Evolutionary conservation across 2,797 vertebrate genomes (phyloP).

Genomic region (Pyrocephalus nanus): DNA sequence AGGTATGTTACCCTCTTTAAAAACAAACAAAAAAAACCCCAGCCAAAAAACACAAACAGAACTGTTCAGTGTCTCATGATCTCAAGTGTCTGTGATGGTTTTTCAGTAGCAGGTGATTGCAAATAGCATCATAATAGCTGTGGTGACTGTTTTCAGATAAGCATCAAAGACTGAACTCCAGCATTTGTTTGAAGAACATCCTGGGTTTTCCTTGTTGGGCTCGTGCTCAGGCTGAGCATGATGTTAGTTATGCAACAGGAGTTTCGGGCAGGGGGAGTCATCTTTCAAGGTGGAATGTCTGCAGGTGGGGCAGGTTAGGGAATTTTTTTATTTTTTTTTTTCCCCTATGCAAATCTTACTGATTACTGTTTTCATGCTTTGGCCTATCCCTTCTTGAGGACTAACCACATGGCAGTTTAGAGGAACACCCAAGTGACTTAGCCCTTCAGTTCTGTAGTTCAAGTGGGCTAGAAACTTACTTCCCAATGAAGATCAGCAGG

Average conservation of each 20-base stretch:
- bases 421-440: neutral
- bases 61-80: neutral
- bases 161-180: neutral
- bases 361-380: slow-evolving; percentile 39
- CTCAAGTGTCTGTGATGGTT: neutral
- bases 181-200: neutral
- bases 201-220: neutral
- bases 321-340: neutral
- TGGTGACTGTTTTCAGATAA: neutral
- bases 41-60: neutral
- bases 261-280: neutral
- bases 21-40: neutral
- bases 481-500: neutral
- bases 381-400: neutral
- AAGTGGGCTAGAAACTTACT: neutral
- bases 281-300: neutral
- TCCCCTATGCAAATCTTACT: neutral
- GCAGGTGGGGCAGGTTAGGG: slow-evolving; percentile 25
- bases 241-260: neutral
- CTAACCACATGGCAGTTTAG: neutral
- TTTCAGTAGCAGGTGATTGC: neutral
- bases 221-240: rapidly evolving
- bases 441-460: neutral
- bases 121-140: neutral
- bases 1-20: neutral